A percentile compares a stretch with the other conserved stretches of the same genome.
Evolutionary conservation across 2,797 vertebrate species (phyloP).

Genomic region (Gallinago nigripennis): DNA sequence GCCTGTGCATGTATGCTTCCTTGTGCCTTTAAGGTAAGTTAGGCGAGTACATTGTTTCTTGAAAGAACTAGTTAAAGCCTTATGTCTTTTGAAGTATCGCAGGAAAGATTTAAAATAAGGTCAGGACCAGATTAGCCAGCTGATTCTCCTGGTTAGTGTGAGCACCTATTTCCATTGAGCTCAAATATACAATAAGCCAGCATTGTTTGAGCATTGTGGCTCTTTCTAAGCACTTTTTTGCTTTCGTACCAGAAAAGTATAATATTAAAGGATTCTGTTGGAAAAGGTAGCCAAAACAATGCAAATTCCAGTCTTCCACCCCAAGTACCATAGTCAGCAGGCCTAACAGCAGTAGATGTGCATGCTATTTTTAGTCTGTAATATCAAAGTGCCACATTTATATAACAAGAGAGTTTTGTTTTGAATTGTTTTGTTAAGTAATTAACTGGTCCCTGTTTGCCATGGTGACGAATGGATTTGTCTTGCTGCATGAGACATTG

Average conservation of each 20-base stretch:
- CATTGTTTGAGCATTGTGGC: not conserved
- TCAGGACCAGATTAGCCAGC: not conserved
- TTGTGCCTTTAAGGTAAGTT: conserved; percentile 15
- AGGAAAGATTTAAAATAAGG: not conserved
- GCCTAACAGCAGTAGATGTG: not conserved
- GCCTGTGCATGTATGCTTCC: not conserved
- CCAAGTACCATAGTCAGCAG: not conserved
- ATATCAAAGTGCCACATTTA: not conserved
- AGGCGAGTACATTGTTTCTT: not conserved
- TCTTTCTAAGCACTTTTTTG: not conserved
- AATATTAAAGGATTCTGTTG: not conserved
- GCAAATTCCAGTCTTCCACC: not conserved
- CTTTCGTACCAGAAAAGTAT: not conserved
- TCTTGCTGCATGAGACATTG: not conserved
- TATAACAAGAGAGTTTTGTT: not conserved
- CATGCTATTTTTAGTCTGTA: not conserved
- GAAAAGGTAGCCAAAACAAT: not conserved
- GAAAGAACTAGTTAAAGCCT: not conserved
- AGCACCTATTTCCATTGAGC: not conserved
- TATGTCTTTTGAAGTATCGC: not conserved
- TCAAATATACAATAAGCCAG: not conserved
- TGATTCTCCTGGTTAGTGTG: not conserved
- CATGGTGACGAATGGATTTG: not conserved
- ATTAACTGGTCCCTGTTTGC: not conserved
- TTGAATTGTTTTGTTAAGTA: not conserved